phyloP scores from a whole-genome alignment of 64 coral and sea anemone species.

The Dendronephthya gigantea region DNA sequence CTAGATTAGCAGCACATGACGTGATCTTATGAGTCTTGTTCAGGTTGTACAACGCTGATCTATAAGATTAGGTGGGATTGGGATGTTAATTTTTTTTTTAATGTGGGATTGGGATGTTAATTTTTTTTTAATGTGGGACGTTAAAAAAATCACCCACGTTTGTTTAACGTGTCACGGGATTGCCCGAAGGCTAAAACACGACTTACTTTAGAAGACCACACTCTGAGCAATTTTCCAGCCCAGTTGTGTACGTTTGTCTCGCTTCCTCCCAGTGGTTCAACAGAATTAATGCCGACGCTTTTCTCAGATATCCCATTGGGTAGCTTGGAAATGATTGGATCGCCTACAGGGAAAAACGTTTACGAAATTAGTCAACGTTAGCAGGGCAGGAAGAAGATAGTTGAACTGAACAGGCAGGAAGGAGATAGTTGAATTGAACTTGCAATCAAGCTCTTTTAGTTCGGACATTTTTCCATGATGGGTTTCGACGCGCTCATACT shows the following conservation, averaged over 20 bases:
- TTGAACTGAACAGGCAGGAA: too few relatives aligned
- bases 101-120: too few relatives aligned
- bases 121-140: too few relatives aligned
- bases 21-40: background rate
- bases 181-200: background rate
- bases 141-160: too few relatives aligned
- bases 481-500: too few relatives aligned
- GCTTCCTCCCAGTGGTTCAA: conserved; percentile 6
- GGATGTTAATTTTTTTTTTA: too few relatives aligned
- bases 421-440: too few relatives aligned
- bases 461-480: too few relatives aligned
- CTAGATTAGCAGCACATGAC: background rate
- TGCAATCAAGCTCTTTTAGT: too few relatives aligned
- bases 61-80: background rate
- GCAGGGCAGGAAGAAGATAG: too few relatives aligned
- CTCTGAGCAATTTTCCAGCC: background rate
- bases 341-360: background rate
- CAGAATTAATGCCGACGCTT: background rate
- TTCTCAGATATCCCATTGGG: background rate
- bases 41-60: background rate
- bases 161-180: too few relatives aligned
- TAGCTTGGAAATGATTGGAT: background rate
- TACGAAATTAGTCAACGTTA: background rate
- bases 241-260: background rate
- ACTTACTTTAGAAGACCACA: background rate